Percentiles rank a stretch among this genome's conserved stretches.
These are phyloP conservation scores for Mycteria americana DNA, from an alignment of 2,797 vertebrate genomes.

Conservation along the genomic window DNA sequence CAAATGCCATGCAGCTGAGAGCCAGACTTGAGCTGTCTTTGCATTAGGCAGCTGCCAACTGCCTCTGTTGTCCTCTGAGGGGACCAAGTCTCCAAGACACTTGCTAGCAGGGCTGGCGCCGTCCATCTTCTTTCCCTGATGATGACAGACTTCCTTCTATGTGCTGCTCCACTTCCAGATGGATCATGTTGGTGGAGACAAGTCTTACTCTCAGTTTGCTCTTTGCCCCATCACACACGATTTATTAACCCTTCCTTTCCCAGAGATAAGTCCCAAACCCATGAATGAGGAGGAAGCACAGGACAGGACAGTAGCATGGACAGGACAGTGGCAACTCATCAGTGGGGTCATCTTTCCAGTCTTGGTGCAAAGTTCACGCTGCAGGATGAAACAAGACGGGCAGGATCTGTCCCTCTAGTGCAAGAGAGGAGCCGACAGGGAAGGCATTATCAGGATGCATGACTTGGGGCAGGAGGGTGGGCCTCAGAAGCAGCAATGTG, in stretches of 20 bases:
- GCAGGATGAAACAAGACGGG: neutral
- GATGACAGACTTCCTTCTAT: neutral
- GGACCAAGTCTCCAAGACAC: rapidly evolving
- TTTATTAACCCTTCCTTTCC: neutral
- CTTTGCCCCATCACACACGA: neutral
- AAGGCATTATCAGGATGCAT: neutral
- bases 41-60: neutral
- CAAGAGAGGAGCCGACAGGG: neutral
- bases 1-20: neutral
- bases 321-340: neutral
- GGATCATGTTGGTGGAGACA: neutral
- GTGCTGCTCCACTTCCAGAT: neutral
- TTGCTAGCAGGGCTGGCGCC: neutral
- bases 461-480: neutral
- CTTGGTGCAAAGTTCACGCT: neutral
- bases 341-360: neutral
- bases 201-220: neutral
- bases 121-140: neutral
- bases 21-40: neutral
- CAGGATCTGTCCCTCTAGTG: neutral
- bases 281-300: neutral
- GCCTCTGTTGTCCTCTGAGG: neutral
- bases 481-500: neutral
- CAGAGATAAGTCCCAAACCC: neutral
- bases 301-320: too few relatives aligned